These are phyloP conservation scores for Erpetoichthys calabaricus DNA, from an alignment of 2,797 vertebrate species.

Conservation along the genomic window DNA sequence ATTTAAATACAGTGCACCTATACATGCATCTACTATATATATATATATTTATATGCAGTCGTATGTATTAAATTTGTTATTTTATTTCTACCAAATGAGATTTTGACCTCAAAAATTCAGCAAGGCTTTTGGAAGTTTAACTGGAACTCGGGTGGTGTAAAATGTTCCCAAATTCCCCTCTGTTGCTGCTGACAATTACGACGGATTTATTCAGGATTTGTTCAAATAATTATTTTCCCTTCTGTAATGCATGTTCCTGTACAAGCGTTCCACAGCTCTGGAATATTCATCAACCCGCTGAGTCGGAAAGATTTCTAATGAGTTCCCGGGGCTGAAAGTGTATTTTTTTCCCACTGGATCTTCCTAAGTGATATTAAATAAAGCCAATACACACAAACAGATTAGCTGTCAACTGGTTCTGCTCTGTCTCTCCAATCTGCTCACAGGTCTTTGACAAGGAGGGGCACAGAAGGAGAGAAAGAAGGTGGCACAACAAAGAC, in stretches of 20 bases:
- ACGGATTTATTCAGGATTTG: constrained; percentile 1
- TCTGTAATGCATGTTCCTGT: background rate
- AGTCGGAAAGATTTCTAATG: constrained; percentile 27
- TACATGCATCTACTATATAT: too few species aligned
- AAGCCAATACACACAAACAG: constrained; percentile 19
- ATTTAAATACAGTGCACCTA: too few species aligned
- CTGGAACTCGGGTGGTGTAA: background rate
- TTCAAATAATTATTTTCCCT: constrained; percentile 3
- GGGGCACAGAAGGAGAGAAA: constrained; percentile 6
- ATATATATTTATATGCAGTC: too few species aligned
- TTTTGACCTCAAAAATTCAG: too few species aligned
- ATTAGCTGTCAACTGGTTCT: constrained; percentile 24
- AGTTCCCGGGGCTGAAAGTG: constrained; percentile 25
- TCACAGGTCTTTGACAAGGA: constrained; percentile 31
- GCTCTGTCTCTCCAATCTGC: constrained; percentile 26
- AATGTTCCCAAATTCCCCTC: background rate
- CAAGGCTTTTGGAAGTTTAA: background rate
- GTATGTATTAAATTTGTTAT: too few species aligned
- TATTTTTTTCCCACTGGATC: constrained; percentile 19
- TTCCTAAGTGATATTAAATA: constrained; percentile 20
- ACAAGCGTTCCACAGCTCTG: constrained; percentile 1
- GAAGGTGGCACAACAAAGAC: constrained; percentile 34
- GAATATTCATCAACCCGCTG: constrained; percentile 25
- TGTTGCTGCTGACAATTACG: constrained; percentile 1
- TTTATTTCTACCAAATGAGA: too few species aligned